Conservation (phyloP, 37 sponge, comb jelly and placozoan species). For the Lycopodina hypogea region DNA sequence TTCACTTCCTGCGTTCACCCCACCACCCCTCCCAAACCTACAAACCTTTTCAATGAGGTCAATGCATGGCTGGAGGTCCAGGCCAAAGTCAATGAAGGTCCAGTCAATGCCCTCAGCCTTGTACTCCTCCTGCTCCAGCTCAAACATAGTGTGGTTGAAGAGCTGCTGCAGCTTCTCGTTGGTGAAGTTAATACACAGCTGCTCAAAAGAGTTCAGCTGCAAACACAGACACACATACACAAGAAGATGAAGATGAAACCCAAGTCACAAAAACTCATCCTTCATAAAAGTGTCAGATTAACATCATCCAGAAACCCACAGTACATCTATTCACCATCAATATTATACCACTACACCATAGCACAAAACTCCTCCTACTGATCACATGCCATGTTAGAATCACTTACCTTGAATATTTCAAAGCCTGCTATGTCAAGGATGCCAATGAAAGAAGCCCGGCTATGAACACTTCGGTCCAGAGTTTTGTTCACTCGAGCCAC, state of each 20-base stretch:
- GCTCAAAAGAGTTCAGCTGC: constrained; percentile 98
- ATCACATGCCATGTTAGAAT: too few species aligned
- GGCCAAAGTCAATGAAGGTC: constrained; percentile 99
- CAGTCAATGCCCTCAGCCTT: constrained; percentile 95
- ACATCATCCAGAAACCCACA: neutral
- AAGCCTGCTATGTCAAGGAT: constrained; percentile 99
- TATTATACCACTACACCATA: too few species aligned
- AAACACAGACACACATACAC: constrained; percentile 1
- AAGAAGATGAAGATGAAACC: neutral
- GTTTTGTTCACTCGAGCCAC: constrained; percentile 90
- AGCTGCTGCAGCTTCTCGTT: constrained; percentile 99
- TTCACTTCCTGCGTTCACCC: too few species aligned
- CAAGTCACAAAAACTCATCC: too few species aligned
- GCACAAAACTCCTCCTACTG: too few species aligned
- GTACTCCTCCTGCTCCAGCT: constrained; percentile 99
- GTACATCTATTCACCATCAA: neutral
- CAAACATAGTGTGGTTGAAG: constrained; percentile 99
- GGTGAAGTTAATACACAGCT: constrained; percentile 99
- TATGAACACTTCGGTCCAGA: constrained; percentile 69
- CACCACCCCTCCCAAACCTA: too few species aligned
- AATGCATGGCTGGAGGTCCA: constrained; percentile 97
- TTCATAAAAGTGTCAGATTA: neutral
- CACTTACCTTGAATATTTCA: constrained; percentile 96
- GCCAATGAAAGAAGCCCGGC: constrained; percentile 87
- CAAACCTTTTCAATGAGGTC: constrained; percentile 98